Conservation (phyloP, 37 sponge, comb jelly and placozoan species). For the Oscarella lobularis region DNA sequence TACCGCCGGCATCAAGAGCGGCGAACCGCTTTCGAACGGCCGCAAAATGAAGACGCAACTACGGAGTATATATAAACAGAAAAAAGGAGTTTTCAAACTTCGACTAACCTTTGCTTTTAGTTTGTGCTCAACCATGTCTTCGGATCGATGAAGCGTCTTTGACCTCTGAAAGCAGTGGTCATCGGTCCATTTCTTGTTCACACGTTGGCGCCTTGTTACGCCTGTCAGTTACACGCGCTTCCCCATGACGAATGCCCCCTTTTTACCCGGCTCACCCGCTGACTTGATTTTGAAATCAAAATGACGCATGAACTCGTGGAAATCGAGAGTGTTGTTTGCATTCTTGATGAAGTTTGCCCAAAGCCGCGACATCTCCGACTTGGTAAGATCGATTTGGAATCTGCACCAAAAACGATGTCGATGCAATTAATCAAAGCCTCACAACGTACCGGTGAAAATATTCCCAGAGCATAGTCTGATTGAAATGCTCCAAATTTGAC, state of each 20-base stretch:
- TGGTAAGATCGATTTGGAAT: neutral
- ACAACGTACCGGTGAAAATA: neutral
- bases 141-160: neutral
- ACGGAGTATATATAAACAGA: too few species aligned
- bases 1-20: neutral
- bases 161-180: neutral
- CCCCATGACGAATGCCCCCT: neutral
- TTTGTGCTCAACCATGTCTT: neutral
- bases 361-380: neutral
- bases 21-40: neutral
- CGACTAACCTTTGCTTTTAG: neutral
- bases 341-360: neutral
- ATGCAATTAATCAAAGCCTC: neutral
- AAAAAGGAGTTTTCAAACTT: too few species aligned
- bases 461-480: neutral
- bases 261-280: neutral
- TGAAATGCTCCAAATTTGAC: neutral
- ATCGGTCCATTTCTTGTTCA: neutral
- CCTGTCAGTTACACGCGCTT: neutral
- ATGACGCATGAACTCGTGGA: slow-evolving; percentile 3
- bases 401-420: neutral
- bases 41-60: neutral
- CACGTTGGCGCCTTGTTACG: neutral
- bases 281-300: neutral
- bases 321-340: slow-evolving; percentile 3